Evolutionary conservation across 2,888 invertebrate species (phyloP).

Genomic region (Leucophenga montana): DNA sequence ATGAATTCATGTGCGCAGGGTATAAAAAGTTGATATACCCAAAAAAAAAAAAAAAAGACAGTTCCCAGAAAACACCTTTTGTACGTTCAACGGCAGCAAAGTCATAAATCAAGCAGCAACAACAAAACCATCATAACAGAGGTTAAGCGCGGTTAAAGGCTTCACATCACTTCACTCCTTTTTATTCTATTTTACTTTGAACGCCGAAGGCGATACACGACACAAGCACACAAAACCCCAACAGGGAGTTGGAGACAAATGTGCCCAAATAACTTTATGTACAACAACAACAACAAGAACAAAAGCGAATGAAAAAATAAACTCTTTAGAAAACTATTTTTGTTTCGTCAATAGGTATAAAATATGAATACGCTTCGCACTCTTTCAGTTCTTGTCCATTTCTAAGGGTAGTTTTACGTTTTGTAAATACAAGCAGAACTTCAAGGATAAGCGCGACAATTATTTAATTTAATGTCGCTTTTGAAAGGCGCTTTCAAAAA

Average conservation of each 20-base stretch:
- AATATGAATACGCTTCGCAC: neutral
- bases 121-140: neutral
- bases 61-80: neutral
- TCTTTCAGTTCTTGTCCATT: no score
- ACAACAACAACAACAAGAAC: neutral
- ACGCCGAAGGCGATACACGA: neutral
- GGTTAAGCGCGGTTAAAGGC: slow-evolving; percentile 24
- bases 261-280: slow-evolving; percentile 1
- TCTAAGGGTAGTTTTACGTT: no score
- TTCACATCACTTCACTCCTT: neutral
- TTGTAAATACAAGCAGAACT: neutral
- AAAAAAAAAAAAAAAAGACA: neutral
- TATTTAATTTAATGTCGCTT: slow-evolving; percentile 59
- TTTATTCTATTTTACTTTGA: neutral
- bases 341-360: neutral
- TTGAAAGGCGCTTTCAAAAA: slow-evolving; percentile 29
- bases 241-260: no score
- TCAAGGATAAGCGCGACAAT: slow-evolving; percentile 49
- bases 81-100: neutral
- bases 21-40: no score
- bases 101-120: slow-evolving; percentile 1
- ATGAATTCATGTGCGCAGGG: neutral
- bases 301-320: neutral
- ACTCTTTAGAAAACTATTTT: slow-evolving; percentile 17
- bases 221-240: neutral